Evolutionary conservation across 1,140 invertebrate species (phyloP), one percentile per base, ranked within the genome.

Genomic region (Mizuhopecten yessoensis): DNA sequence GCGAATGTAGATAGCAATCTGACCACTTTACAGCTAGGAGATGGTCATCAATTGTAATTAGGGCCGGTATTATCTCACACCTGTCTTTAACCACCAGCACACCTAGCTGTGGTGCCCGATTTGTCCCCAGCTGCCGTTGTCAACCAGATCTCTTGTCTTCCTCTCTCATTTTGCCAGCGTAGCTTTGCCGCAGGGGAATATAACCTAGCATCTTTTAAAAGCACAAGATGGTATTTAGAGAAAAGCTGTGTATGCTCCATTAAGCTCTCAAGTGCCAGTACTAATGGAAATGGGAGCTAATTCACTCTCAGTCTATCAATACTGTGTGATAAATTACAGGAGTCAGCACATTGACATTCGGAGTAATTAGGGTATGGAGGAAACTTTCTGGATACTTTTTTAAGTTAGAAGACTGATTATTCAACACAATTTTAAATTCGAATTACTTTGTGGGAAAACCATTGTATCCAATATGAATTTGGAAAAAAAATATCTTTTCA

Each of bases 41-140:
- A 75, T 75, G 57, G 57, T 75, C 57, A 75, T 75, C 57, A 75
- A 75, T 75, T n/a, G 57, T 75, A 75, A 75, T 75, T 75, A 75
- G 57, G 57, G 11, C 57, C 57, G 29, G 29, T 75, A 29, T n/a
- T 75, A 0, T 0, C 57, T 29, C n/a, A 75, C 57, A 75, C 57
- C 57, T 75, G 57, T 75, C 57, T 75, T 20, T 29, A 75, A 75
- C 57, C 23, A 75, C 57, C n/a, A 3, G 9, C 29, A n/a, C 57
- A 75, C 57, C 57, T 75, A 75, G 57, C 57, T 75, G 2, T 29
- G n/a, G n/a, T n/a, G 29, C 23, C 23, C n/a, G 23, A 29, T n/a
- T 29, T 29, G 5, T 75, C 57, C n/a, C 57, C 57, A 75, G 57
- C 57, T 75, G 57, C n/a, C n/a, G 23, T n/a, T 7, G 57, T 7